A percentile compares a stretch with the other conserved stretches of the same genome.
Conservation (phyloP, 2,888 invertebrate genomes). For the Alloplasta piceator region DNA sequence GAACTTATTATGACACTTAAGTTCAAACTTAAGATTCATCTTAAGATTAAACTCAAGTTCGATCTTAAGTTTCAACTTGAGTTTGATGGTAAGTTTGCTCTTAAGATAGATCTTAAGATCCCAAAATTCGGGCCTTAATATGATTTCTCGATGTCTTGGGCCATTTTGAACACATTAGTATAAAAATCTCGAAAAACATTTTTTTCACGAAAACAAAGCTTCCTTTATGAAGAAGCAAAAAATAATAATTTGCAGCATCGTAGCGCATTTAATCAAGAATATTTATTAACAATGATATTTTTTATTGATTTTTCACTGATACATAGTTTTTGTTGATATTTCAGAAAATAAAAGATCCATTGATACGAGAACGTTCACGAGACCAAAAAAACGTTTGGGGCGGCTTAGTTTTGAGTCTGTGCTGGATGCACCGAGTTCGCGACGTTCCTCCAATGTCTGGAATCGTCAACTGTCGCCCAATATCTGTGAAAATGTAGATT, state of each 20-base stretch:
- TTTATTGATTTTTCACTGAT: neutral
- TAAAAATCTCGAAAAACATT: neutral
- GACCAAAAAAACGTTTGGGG: constrained; percentile 86
- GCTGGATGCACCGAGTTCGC: constrained; percentile 67
- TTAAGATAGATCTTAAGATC: no score
- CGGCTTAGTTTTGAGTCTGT: constrained; percentile 86
- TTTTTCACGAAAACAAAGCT: neutral
- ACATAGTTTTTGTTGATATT: constrained; percentile 22
- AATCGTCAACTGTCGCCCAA: constrained; percentile 26
- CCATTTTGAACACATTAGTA: neutral
- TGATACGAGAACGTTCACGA: constrained; percentile 89
- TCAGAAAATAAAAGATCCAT: constrained; percentile 81
- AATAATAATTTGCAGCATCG: neutral
- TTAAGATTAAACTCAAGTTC: no score
- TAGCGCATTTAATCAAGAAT: neutral
- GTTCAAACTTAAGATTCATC: no score
- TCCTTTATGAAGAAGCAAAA: neutral
- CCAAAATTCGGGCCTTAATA: no score
- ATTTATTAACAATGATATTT: neutral
- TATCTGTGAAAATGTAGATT: constrained; percentile 17
- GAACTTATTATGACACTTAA: no score
- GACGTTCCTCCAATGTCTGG: constrained; percentile 53
- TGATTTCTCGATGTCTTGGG: no score
- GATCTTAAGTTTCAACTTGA: no score
- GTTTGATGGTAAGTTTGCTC: no score